A percentile compares a stretch with the other conserved stretches of the same genome.
These are phyloP conservation scores for Acanthiza pusilla DNA, from an alignment of 2,797 vertebrate genomes.

Conservation along the genomic window DNA sequence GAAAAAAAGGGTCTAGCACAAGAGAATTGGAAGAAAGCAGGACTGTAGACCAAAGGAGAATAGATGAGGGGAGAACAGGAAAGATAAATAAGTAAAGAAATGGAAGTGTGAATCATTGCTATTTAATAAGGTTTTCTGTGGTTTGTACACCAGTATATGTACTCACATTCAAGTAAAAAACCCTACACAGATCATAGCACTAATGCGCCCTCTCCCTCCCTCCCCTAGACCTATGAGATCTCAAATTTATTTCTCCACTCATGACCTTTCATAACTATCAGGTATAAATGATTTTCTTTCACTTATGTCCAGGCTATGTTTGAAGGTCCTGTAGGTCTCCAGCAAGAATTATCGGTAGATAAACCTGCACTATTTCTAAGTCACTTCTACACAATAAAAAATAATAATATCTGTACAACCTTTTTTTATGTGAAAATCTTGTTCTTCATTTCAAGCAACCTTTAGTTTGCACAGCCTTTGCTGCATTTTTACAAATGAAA, in stretches of 20 bases:
- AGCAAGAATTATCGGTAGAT: constrained; percentile 29
- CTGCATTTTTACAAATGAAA: not conserved
- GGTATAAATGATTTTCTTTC: constrained; percentile 64
- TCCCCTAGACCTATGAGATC: not conserved
- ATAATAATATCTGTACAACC: not conserved
- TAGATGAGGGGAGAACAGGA: not conserved
- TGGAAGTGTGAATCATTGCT: not conserved
- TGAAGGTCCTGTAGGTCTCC: constrained; percentile 32
- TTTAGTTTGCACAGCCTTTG: not conserved
- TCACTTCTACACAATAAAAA: not conserved
- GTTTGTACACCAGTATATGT: not conserved
- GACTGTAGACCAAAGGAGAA: not conserved
- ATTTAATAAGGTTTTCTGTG: not conserved
- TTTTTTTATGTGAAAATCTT: not conserved
- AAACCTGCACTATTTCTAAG: not conserved
- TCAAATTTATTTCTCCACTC: constrained; percentile 21
- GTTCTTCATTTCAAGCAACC: not conserved
- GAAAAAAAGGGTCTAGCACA: not conserved
- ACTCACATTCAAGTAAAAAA: not conserved
- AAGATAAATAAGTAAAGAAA: not conserved
- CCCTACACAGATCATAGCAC: not conserved
- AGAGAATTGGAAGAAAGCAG: not conserved
- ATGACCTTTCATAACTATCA: constrained; percentile 44
- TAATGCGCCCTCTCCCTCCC: not conserved
- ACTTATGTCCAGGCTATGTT: constrained; percentile 17